phyloP scores from a whole-genome alignment of 2,888 invertebrate genomes.

The Leptarthrus brevirostris region DNA sequence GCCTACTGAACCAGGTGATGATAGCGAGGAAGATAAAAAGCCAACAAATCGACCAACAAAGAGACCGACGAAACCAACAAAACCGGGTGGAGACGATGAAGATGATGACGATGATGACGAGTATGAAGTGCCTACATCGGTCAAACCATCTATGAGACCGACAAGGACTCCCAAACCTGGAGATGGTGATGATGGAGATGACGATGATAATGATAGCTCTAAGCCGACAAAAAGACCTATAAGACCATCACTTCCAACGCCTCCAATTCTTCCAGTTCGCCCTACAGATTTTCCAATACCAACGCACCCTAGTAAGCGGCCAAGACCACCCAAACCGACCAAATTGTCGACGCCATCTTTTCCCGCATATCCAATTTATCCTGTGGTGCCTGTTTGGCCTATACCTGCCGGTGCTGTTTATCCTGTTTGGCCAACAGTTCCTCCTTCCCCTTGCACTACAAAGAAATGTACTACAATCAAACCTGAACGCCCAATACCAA shows the following conservation, averaged over 20 bases:
- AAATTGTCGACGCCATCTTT: conserved; percentile 5
- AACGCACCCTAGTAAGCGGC: neutral
- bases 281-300: neutral
- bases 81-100: neutral
- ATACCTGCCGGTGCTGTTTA: neutral
- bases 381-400: conserved; percentile 28
- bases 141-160: neutral
- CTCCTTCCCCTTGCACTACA: neutral
- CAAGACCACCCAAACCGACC: neutral
- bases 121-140: neutral
- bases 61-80: conserved; percentile 3
- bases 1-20: neutral
- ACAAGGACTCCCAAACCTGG: neutral
- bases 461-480: neutral
- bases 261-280: no score
- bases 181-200: neutral
- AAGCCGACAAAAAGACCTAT: neutral
- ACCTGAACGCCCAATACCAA: neutral
- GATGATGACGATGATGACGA: neutral
- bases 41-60: neutral
- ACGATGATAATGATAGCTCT: neutral
- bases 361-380: conserved; percentile 35
- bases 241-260: neutral
- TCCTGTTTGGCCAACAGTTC: conserved; percentile 38
- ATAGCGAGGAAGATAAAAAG: neutral